These are phyloP conservation scores for Stramonita haemastoma DNA, from an alignment of 2,888 invertebrate species.

Conservation along the genomic window DNA sequence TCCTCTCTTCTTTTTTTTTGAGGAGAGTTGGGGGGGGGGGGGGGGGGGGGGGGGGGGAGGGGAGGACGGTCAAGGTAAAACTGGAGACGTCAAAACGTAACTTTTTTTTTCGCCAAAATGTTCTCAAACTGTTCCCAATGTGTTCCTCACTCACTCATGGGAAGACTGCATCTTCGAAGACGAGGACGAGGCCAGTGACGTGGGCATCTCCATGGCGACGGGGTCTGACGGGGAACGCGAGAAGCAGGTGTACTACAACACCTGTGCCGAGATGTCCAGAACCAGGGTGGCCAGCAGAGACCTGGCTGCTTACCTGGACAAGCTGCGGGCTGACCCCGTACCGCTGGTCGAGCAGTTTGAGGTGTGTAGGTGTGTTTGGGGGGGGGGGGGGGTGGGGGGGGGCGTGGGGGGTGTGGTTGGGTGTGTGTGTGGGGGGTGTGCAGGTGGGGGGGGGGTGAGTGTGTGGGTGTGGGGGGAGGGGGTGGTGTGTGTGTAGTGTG, in stretches of 20 bases:
- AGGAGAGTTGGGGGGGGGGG: no score
- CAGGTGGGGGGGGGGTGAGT: not conserved
- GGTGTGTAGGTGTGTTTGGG: conserved; percentile 15
- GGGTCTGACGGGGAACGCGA: conserved; percentile 32
- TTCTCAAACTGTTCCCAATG: not conserved
- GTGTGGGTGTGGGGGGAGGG: not conserved
- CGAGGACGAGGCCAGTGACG: conserved; percentile 39
- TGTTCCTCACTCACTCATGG: not conserved
- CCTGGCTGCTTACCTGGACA: conserved; percentile 23
- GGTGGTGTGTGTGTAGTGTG: no score
- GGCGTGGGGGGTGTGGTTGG: not conserved
- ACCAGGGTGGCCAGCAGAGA: conserved; percentile 25
- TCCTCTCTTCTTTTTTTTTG: no score
- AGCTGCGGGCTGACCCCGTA: conserved; percentile 9
- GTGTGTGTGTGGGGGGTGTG: not conserved
- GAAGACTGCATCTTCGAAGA: not conserved
- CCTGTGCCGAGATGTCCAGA: not conserved
- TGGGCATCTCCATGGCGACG: conserved; percentile 38
- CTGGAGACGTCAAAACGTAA: not conserved
- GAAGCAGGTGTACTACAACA: conserved; percentile 39
- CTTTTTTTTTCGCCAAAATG: not conserved
- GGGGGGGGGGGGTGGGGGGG: not conserved
- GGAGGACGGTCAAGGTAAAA: not conserved
- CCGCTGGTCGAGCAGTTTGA: conserved; percentile 36
- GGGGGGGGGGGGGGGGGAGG: no score